Evolutionary conservation across 2,888 invertebrate species (phyloP).

Genomic region (Agrochola macilenta): DNA sequence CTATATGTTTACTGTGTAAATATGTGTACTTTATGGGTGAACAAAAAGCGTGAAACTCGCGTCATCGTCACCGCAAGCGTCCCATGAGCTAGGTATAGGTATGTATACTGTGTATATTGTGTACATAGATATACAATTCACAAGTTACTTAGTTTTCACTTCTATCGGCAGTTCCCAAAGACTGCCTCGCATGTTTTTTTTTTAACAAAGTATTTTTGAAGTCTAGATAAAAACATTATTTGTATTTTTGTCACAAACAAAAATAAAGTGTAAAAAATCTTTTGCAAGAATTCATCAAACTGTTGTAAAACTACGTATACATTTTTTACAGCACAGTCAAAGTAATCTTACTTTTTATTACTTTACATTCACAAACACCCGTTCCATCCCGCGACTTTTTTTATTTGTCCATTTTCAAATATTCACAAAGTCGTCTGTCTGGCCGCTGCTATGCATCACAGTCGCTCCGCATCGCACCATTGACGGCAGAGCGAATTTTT

Average conservation of each 20-base stretch:
- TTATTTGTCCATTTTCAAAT: constrained; percentile 42
- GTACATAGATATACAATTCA: too few species aligned
- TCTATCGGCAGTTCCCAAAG: too few species aligned
- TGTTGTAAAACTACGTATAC: neutral
- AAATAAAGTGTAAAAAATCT: neutral
- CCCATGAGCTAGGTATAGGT: too few species aligned
- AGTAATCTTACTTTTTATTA: constrained; percentile 15
- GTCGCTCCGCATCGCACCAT: constrained; percentile 69
- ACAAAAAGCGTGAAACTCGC: too few species aligned
- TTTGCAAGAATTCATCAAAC: neutral
- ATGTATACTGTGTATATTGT: too few species aligned
- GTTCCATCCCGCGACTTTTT: neutral
- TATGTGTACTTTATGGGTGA: too few species aligned
- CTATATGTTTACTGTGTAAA: too few species aligned
- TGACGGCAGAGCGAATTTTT: constrained; percentile 88
- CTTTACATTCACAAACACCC: constrained; percentile 1
- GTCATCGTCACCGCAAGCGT: too few species aligned
- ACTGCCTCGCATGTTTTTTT: neutral
- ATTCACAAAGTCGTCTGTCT: constrained; percentile 68
- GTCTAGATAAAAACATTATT: too few species aligned
- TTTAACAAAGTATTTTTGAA: neutral
- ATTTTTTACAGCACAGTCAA: neutral
- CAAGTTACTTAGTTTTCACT: too few species aligned
- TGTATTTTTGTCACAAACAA: neutral
- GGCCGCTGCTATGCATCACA: constrained; percentile 72